Evolutionary conservation across 2,888 invertebrate species (phyloP), one percentile per base, ranked within the genome.

Genomic region (Dastarcus helophoroides): DNA sequence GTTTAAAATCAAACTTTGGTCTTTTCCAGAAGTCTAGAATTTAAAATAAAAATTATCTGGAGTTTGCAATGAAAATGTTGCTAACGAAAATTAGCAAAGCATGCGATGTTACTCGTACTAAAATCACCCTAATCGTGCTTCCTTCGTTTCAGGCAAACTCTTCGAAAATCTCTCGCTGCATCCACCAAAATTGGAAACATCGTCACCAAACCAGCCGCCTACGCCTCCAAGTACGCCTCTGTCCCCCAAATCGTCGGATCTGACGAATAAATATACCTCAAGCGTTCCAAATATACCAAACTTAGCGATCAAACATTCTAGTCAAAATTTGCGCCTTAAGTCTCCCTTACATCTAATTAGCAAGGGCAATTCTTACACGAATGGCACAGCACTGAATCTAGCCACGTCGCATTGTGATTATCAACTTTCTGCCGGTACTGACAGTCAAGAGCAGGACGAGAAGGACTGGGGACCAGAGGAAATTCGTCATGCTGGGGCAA

Each of bases 211-310:
- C n/a, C 64, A 65, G 43, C 65, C 66, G 3, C 65, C 67, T 7
- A 66, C 66, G 11, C 65, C 65, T 3, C 66, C 66, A n/a, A 58
- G 62, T 33, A 65, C 65, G 2, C 65, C 66, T 13, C 51, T 63
- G 15, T 61, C 62, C 2, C 64, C 64, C 5, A 58, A 56, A 44
- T 46, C 48, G 22, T 41, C 33, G 14, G 46, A 48, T 32, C 32
- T 37, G 35, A 37, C 41, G 29, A 40, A 42, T 31, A 48, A 47
- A 37, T 44, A 44, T 25, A 38, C 41, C 36, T 36, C 36, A 26
- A 41, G 33, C 39, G 41, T 44, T 38, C 43, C 50, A 29, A 40
- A 44, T 29, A 42, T 53, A 34, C 49, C 52, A 33, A 54, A 50
- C 34, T 41, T 53, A 36, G 53, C 46, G 17, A 49, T 53, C 35